Evolutionary conservation across 2,888 invertebrate species (phyloP), one percentile per base, ranked within the genome.

Genomic region (Piscicola geometra): DNA sequence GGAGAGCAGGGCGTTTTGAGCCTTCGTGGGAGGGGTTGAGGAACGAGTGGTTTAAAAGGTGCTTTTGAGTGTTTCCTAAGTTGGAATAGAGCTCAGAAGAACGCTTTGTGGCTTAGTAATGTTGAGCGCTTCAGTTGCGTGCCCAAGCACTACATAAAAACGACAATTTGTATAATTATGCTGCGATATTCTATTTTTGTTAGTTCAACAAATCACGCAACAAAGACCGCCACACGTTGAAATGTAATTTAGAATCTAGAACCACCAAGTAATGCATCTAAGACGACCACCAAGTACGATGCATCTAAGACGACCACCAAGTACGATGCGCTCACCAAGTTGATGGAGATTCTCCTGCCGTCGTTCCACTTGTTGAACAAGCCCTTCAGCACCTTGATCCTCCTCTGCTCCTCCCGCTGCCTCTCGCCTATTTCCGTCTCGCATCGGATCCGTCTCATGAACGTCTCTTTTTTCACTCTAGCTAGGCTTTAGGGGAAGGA

Each of bases 391-490:
- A 78, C 77, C 25, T 79, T 78, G 74, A 81, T 80, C 50, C 84
- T 78, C 30, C 82, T 77, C 36, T 80, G 77, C 76, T 79, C 80
- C 76, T 84, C 84, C 69, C 79, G 70, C n/a, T 78, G 76, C 60
- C 79, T 79, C 71, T 79, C 71, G 47, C 76, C 71, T 76, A 83
- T 82, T 50, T 78, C 76, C 64, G 76, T 78, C 71, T 85, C 85
- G 74, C 84, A 78, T 36, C 83, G 83, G 72, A 82, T 82, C n/a
- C 84, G 77, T 60, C 83, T 81, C 25, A 82, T 77, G 74, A 81
- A 82, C 0, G 83, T 84, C 68, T 84, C 84, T 15, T 83, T 81
- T 78, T 85, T 85, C 32, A 85, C 82, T 71, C 82, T 81, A 2
- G 84, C 84, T 64, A 85, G 74, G 25, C 77, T 77, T n/a, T n/a